Conservation (phyloP, 2,797 vertebrate species). For the Peromyscus aztecus region DNA sequence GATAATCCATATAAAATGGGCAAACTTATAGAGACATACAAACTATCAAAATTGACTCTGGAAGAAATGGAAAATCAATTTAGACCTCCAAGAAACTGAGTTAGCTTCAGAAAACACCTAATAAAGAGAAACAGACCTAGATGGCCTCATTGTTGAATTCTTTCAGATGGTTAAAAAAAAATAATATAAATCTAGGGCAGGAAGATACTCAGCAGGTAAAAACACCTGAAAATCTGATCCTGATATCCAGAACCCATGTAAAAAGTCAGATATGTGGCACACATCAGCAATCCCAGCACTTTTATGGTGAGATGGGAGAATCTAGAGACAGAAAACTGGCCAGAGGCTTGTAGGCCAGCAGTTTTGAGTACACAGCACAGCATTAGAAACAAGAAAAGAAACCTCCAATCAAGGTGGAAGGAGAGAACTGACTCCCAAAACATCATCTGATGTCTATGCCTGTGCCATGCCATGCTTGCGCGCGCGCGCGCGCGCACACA, state of each 20-base stretch:
- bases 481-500: fast-evolving
- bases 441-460: background rate
- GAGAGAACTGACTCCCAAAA: background rate
- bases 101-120: background rate
- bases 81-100: background rate
- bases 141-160: background rate
- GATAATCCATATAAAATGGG: background rate
- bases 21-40: background rate
- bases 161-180: background rate
- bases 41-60: background rate
- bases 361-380: background rate
- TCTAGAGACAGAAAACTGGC: background rate
- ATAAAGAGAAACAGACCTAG: background rate
- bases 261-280: background rate
- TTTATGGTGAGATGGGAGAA: background rate
- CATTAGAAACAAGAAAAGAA: background rate
- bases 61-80: background rate
- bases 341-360: background rate
- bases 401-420: background rate
- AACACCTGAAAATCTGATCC: background rate
- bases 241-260: background rate
- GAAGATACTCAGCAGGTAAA: background rate
- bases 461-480: no score
- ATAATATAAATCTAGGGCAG: background rate
- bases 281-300: background rate